These are phyloP conservation scores for Phengaris alcon DNA, from an alignment of 2,888 invertebrate genomes.

Conservation along the genomic window DNA sequence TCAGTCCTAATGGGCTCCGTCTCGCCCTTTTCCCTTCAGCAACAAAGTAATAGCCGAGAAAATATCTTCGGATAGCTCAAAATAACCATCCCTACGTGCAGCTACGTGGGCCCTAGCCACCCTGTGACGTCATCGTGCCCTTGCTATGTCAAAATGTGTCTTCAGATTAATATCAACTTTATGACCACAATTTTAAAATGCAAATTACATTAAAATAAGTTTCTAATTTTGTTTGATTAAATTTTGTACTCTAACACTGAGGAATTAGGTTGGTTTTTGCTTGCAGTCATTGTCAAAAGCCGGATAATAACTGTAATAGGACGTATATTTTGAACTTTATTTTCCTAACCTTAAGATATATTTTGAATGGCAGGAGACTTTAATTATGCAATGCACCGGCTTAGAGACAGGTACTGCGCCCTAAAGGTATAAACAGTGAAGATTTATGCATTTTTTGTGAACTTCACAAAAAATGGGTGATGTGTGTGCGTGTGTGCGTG, in stretches of 20 bases:
- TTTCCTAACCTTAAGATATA: not conserved
- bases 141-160: not conserved
- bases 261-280: not conserved
- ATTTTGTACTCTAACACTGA: not conserved
- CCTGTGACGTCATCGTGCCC: constrained; percentile 14
- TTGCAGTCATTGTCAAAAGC: not conserved
- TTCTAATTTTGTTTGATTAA: not conserved
- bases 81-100: not conserved
- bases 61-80: not conserved
- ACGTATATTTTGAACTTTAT: constrained; percentile 33
- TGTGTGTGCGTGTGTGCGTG: constrained; percentile 59
- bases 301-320: not conserved
- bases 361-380: constrained; percentile 6
- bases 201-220: not conserved
- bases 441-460: constrained; percentile 62
- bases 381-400: constrained; percentile 46
- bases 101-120: not conserved
- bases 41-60: constrained; percentile 17
- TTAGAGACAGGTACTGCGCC: constrained; percentile 51
- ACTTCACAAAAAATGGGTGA: constrained; percentile 62
- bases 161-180: not conserved
- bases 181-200: not conserved
- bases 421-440: constrained; percentile 49
- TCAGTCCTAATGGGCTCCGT: constrained; percentile 11
- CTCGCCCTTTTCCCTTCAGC: constrained; percentile 12